Conservation (phyloP, 1,140 invertebrate genomes). For the Gyrodactylus salaris region DNA sequence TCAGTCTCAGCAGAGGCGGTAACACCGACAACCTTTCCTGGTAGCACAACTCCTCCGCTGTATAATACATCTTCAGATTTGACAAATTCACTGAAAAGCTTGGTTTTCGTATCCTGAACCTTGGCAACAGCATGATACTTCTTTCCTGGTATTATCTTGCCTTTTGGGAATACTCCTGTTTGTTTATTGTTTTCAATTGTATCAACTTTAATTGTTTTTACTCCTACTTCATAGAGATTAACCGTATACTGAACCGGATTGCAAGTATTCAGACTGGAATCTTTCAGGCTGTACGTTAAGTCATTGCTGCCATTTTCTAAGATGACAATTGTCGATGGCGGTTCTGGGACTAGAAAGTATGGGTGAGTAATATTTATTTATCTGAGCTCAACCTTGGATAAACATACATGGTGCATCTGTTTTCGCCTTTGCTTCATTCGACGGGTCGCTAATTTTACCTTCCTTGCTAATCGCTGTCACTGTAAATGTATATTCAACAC, state of each 20-base stretch:
- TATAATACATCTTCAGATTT: neutral
- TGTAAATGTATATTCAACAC: neutral
- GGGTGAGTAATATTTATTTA: neutral
- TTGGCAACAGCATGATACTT: neutral
- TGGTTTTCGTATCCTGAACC: neutral
- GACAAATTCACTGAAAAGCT: neutral
- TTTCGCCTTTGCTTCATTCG: neutral
- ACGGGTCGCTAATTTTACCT: neutral
- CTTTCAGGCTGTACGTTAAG: neutral
- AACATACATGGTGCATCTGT: neutral
- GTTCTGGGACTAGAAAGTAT: neutral
- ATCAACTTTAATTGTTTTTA: neutral
- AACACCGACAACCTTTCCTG: too few species aligned
- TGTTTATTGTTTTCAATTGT: neutral
- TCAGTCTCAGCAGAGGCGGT: too few species aligned
- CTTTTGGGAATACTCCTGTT: neutral
- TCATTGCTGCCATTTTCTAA: neutral
- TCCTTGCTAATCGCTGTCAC: neutral
- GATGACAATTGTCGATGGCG: neutral
- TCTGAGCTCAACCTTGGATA: neutral
- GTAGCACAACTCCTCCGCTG: neutral
- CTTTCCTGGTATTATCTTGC: neutral
- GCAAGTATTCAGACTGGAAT: neutral
- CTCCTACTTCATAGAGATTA: neutral
- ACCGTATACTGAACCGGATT: neutral